Conservation (phyloP, 2,888 invertebrate genomes). For the Ctena decussata region DNA sequence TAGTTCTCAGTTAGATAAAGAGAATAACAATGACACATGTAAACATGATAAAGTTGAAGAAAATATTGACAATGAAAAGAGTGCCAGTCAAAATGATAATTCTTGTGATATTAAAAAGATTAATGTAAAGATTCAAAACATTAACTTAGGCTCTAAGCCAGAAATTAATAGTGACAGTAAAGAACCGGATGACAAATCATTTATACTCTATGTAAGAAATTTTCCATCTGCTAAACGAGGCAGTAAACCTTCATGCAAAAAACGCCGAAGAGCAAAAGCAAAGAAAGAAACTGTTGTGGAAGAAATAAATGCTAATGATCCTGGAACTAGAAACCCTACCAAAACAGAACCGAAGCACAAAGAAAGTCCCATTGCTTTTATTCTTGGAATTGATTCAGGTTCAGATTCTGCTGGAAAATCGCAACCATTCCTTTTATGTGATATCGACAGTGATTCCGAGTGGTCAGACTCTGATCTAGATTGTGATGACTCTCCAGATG, state of each 20-base stretch:
- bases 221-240: conserved; percentile 35
- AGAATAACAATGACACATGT: too few species aligned
- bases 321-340: neutral
- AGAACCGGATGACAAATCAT: neutral
- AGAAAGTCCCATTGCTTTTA: conserved; percentile 59
- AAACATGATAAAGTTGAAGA: neutral
- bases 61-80: neutral
- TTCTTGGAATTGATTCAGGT: conserved; percentile 58
- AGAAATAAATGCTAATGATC: neutral
- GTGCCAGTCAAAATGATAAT: neutral
- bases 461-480: conserved; percentile 59
- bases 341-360: conserved; percentile 7
- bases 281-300: conserved; percentile 28
- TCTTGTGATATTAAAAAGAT: neutral
- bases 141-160: neutral
- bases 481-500: conserved; percentile 40
- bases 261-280: conserved; percentile 62
- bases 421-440: conserved; percentile 62
- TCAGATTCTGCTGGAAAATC: neutral
- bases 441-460: conserved; percentile 59
- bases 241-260: conserved; percentile 65
- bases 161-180: neutral
- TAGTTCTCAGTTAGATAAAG: neutral
- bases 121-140: neutral
- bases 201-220: conserved; percentile 54